Percentiles rank a stretch among this genome's conserved stretches.
Evolutionary conservation across 2,113 vertebrate species (phyloP).

Genomic region (Psammodynastes pulverulentus): DNA sequence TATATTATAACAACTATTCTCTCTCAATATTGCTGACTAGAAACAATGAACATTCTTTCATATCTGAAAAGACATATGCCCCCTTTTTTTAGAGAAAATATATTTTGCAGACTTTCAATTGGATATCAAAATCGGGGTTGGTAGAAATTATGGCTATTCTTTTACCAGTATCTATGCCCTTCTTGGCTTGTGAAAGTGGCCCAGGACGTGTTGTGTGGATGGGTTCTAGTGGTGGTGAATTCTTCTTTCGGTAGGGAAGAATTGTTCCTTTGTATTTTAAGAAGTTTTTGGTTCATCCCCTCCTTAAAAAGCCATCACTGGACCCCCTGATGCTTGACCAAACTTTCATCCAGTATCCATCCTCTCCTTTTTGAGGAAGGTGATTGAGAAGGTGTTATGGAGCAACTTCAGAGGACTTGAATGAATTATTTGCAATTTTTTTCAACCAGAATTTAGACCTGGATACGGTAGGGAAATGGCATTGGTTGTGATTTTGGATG

Average conservation of each 20-base stretch:
- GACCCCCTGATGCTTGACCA: background rate
- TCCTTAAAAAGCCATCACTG: background rate
- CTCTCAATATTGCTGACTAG: background rate
- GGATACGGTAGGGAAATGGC: background rate
- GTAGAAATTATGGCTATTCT: background rate
- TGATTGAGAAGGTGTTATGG: background rate
- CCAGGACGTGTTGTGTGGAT: too few species aligned
- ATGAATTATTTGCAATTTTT: background rate
- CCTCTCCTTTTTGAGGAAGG: background rate
- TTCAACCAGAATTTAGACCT: background rate
- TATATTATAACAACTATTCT: background rate
- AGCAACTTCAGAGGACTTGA: background rate
- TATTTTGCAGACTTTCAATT: background rate
- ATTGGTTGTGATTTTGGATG: background rate
- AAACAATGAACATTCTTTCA: background rate
- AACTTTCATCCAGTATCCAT: background rate
- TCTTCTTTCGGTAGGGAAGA: background rate
- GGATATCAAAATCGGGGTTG: background rate
- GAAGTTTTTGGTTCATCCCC: background rate
- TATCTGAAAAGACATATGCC: background rate
- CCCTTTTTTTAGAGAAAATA: background rate
- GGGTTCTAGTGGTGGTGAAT: background rate
- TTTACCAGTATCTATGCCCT: background rate
- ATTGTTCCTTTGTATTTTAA: background rate
- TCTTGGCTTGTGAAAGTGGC: background rate